Evolutionary conservation across 2,113 vertebrate genomes (phyloP).

Genomic region (Sinocyclocheilus rhinocerous): DNA sequence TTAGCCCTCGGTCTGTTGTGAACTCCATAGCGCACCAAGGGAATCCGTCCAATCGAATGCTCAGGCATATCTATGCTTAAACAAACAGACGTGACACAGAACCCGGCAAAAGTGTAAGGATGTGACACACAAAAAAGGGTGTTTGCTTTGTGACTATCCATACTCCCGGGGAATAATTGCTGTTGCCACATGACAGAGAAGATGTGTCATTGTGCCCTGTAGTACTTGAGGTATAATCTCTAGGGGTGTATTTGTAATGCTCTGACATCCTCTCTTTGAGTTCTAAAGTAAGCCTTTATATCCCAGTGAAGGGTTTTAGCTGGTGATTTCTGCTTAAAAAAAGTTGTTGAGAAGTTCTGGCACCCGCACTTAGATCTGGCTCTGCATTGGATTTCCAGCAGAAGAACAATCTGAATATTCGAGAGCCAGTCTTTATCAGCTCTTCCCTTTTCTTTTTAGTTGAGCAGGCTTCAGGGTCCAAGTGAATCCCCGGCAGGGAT

Average conservation of each 20-base stretch:
- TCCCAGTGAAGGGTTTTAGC: background rate
- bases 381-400: background rate
- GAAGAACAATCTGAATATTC: background rate
- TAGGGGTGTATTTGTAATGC: conserved; percentile 21
- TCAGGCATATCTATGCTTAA: background rate
- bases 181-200: conserved; percentile 40
- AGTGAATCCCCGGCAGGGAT: conserved; percentile 1
- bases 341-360: background rate
- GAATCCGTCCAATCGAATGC: conserved; percentile 18
- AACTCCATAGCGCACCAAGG: conserved; percentile 6
- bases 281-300: conserved; percentile 32
- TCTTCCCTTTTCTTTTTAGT: background rate
- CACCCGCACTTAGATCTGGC: background rate
- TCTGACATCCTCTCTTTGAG: conserved; percentile 14
- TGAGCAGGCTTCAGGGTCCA: background rate
- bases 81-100: conserved; percentile 32
- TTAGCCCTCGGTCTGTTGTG: conserved; percentile 6
- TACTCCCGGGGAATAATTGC: conserved; percentile 34
- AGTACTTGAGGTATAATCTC: conserved; percentile 23
- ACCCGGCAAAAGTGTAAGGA: conserved; percentile 26
- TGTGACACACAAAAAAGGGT: conserved; percentile 26
- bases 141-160: conserved; percentile 44
- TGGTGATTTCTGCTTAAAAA: background rate
- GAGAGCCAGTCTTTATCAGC: background rate
- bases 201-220: conserved; percentile 44